A percentile compares a stretch with the other conserved stretches of the same genome.
Evolutionary conservation across 2,113 vertebrate species (phyloP).

Genomic region (Tonatia bakeri): DNA sequence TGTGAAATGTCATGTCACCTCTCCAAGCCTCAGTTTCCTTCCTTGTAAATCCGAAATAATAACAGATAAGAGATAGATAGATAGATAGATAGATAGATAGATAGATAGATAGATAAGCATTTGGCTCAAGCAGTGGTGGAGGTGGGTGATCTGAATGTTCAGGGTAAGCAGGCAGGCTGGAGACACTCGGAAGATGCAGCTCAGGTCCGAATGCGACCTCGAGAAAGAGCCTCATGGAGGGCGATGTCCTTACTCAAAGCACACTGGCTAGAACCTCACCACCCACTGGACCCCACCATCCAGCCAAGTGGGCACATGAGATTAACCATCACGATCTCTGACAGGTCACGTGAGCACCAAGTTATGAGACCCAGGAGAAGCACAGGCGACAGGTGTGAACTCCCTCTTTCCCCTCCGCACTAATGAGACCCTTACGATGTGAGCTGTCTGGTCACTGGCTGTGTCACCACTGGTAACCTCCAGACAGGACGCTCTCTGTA

Average conservation of each 20-base stretch:
- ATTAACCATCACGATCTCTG: background rate
- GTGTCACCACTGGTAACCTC: background rate
- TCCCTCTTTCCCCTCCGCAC: accelerated
- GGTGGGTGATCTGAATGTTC: no score
- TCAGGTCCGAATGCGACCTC: background rate
- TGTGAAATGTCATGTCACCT: background rate
- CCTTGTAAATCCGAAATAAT: background rate
- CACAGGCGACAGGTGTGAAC: accelerated
- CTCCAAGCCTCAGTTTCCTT: background rate
- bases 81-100: background rate
- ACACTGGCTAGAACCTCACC: background rate
- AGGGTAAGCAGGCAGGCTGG: no score
- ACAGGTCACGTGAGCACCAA: background rate
- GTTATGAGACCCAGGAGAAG: background rate
- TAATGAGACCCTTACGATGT: background rate
- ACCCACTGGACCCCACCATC: accelerated
- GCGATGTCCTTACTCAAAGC: background rate
- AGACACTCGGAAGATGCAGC: background rate
- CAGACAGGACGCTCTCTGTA: no score
- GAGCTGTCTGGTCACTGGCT: background rate
- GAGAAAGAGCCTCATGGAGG: background rate
- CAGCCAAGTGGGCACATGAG: background rate
- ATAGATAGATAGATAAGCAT: background rate
- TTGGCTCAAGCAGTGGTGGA: background rate
- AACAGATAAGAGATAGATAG: background rate